Evolutionary conservation across 2,113 vertebrate genomes (phyloP).

Genomic region (Nematolebias whitei): DNA sequence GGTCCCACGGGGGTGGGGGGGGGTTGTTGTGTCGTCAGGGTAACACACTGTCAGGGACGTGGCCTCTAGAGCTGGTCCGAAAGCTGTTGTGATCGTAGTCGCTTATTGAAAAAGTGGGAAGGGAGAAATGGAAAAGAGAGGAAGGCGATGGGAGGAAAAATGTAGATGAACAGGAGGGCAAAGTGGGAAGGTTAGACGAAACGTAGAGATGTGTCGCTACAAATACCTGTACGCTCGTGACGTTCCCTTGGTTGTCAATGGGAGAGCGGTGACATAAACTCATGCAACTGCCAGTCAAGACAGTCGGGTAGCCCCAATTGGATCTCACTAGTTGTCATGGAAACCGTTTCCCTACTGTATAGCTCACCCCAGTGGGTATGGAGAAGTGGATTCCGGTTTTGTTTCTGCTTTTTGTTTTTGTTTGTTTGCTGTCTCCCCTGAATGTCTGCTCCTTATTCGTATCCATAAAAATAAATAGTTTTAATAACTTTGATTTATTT

Average conservation of each 20-base stretch:
- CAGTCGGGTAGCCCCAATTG: conserved; percentile 45
- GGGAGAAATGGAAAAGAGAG: not conserved
- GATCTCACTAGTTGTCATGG: conserved; percentile 62
- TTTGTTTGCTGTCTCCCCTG: not conserved
- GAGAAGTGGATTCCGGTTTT: conserved; percentile 24
- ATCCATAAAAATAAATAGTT: too few species aligned
- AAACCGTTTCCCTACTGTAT: conserved; percentile 33
- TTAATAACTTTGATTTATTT: too few species aligned
- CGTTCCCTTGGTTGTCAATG: conserved; percentile 10
- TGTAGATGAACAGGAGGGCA: not conserved
- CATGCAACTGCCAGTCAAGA: conserved; percentile 55
- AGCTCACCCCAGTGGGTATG: conserved; percentile 17
- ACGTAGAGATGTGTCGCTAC: too few species aligned
- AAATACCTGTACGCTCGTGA: conserved; percentile 18
- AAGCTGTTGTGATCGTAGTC: conserved; percentile 15
- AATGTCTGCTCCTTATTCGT: too few species aligned
- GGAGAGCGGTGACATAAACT: conserved; percentile 4
- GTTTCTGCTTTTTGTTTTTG: too few species aligned
- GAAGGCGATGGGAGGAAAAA: not conserved
- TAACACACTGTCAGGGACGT: conserved; percentile 41
- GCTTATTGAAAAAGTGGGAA: conserved; percentile 40
- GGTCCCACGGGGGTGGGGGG: not conserved
- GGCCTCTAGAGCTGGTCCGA: conserved; percentile 24
- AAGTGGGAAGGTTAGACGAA: too few species aligned
- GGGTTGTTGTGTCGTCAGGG: conserved; percentile 37